Base-by-base conservation (phyloP, 2,888 invertebrate species). In the Lepidochrysops patricia region DNA sequence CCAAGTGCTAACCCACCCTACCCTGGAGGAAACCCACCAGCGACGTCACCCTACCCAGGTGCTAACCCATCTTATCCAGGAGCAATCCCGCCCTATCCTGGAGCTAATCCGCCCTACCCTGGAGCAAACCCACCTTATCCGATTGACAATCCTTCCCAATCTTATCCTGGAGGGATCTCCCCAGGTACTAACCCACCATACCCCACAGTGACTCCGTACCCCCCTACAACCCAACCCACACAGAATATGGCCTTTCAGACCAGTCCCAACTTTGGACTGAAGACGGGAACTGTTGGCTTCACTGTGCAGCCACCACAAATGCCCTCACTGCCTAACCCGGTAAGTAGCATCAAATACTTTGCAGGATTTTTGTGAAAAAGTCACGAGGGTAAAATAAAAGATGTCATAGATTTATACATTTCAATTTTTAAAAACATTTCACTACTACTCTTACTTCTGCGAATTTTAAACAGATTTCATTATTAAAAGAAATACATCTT, bases 231-330 rank as follows among this genome's bases (percentile, higher is more conserved):
- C 37, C 37, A 37, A n/a, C 26, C 58, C 12, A 34, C 50, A 1
- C 35, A 52, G 27, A 29, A 54, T n/a, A 35, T 35, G 52, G 19
- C 26, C 27, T 35, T 37, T 37, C 48, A 52, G 57, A 12, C 57
- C 57, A 58, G 13, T 29, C 54, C 56, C 35, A 49, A 32, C 25
- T 57, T 19, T 29, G 50, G 43, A 1, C 54, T 76, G 32, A 77
- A 71, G 59, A 75, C 77, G 4, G 79, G 76, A 0, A 73, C 68
- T 5, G 12, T 73, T 1, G 80, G 79, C 0, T 80, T 79, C 34
- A 64, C 62, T 0, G 64, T 74, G 27, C 79, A 82, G 0, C 52
- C 60, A 5, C 50, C 25, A n/a, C n/a, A n/a, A 26, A 50, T 25
- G 29, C 54, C 27, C 7, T 4, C 54, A 27, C 26, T 29, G 54